Evolutionary conservation across 2,888 invertebrate species (phyloP), one percentile per base, ranked within the genome.

Genomic region (Stegophylla sp.): DNA sequence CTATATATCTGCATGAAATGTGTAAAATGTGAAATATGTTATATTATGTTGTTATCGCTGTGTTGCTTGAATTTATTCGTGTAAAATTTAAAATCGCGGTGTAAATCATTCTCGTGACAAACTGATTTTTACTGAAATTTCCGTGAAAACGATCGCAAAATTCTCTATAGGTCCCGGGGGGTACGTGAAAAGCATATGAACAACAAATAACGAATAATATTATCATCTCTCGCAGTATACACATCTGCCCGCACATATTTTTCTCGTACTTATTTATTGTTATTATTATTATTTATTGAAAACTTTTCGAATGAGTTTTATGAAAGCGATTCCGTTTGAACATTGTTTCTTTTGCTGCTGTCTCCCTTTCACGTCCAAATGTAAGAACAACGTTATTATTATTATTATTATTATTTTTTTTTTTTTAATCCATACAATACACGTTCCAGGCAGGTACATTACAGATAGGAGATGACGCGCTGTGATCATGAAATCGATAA

Each of bases 111-210:
- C 48, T 48, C 34, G 34, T 51, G n/a, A 2, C 69, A 51, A 69
- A 69, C 69, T n/a, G 67, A 67, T 67, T 67, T 64, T 20, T 53
- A 53, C 5, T 20, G 56, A 12, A n/a, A n/a, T 69, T 28, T 69
- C 26, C n/a, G 41, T 28, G n/a, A 51, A 48, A 69, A 69, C 28
- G 28, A 28, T 48, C n/a, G 13, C 1, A 69, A 69, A 69, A 69
- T 48, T 7, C 3, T 34, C 3, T 69, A 17, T 26, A n/a, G 48
- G 48, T 28, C 67, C 17, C n/a, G 5, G 69, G 28, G n/a, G 69
- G 48, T 48, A 26, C 28, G 28, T 51, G 28, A 69, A 69, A 69
- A 28, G 69, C n/a, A 51, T 48, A 69, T 69, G 48, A 51, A 69
- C 48, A 28, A 28, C 12, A 17, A 69, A 69, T 69, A 34, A 34